Base-by-base conservation (phyloP, 2,888 invertebrate genomes). In the Hetaerina titia region DNA sequence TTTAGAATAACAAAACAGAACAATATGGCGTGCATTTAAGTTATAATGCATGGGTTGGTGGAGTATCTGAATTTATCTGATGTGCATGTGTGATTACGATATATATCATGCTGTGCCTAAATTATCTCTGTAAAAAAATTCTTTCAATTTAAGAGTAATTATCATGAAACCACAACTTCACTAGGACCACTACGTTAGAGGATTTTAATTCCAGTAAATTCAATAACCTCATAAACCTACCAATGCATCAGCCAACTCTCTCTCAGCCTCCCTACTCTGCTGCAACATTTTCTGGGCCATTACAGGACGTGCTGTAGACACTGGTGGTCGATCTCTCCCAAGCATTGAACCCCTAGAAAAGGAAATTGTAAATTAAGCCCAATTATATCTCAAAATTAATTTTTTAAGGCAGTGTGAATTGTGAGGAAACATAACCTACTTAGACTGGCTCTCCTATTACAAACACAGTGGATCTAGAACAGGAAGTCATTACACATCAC, bases 211-310 rank as follows among this genome's bases (percentile, higher is more conserved):
- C 19, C 19, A n/a, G 89, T 31, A 22, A 7, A 74, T 56, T 64
- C 60, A 9, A 95, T 63, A 25, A n/a, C 15, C 22, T n/a, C 31
- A 95, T 92, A 74, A 94, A 96, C 96, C 96, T 96, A 97, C 97
- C 96, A 98, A 97, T 95, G 98, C 98, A 97, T 98, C 98, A 13
- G 98, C 98, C 92, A 99, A 96, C 0, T 98, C 98, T 96, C 97
- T 98, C 97, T 99, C 99, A 0, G 99, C 99, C 96, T 99, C 99
- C 64, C 98, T 97, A 95, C 98, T 98, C 96, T 99, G 98, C 96
- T 98, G 98, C 95, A 99, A 97, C 96, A 99, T 98, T 95, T 98
- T 98, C 96, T 99, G 98, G 0, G 99, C 98, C 96, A 98, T 98
- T 7, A 98, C 97, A 31, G 98, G 98, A 95, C 97, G 96, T 95